phyloP scores from a whole-genome alignment of 2,113 vertebrate genomes.

The Tinamus guttatus region DNA sequence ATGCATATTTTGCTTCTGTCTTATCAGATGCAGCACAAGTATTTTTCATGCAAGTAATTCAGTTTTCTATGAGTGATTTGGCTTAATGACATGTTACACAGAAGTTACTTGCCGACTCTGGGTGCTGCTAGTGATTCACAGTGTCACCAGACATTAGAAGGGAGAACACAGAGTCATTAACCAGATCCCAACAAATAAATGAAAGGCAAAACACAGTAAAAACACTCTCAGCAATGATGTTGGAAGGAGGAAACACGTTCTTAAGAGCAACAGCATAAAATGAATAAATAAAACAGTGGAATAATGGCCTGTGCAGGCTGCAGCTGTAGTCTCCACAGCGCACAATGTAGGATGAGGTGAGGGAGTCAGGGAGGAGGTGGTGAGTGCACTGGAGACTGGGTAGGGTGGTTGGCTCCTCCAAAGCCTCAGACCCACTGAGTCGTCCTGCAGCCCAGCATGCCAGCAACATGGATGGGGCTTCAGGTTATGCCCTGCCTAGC shows the following conservation, averaged over 20 bases:
- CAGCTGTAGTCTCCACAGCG: not conserved
- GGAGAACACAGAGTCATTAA: not conserved
- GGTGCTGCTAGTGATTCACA: constrained; percentile 12
- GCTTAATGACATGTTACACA: not conserved
- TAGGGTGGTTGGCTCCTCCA: not conserved
- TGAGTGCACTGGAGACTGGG: not conserved
- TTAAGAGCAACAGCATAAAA: not conserved
- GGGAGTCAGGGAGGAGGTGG: not conserved
- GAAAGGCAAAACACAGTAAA: not conserved
- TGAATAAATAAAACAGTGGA: not conserved
- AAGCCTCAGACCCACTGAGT: accelerated
- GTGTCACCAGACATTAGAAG: constrained; percentile 4
- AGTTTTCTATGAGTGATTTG: not conserved
- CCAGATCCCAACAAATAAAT: constrained; percentile 1
- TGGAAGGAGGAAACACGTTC: not conserved
- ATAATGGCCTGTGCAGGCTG: not conserved
- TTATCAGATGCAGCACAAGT: constrained; percentile 12
- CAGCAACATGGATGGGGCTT: accelerated
- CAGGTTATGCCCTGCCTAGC: not conserved
- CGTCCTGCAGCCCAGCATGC: accelerated
- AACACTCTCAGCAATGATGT: not conserved
- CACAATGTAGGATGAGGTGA: not conserved
- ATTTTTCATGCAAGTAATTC: not conserved
- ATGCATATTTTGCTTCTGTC: not conserved
- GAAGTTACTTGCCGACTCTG: constrained; percentile 1